Base-by-base conservation (phyloP, 2,888 invertebrate genomes). In the Diadegma fenestrale region DNA sequence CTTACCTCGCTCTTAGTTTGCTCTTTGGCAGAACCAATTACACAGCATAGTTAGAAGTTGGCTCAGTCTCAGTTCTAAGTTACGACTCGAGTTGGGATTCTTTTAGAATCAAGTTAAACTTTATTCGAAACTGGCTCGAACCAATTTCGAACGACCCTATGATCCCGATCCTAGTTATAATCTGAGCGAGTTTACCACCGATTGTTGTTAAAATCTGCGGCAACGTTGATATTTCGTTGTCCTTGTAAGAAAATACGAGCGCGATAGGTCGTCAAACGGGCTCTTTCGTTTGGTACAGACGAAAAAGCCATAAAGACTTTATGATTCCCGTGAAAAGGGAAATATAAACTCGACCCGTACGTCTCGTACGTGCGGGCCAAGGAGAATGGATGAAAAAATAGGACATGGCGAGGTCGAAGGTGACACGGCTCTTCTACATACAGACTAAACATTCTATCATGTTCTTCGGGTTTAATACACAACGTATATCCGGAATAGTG, bases 261-360 rank as follows among this genome's bases (percentile, higher is more conserved):
- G 76, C 48, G 64, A 61, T 51, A 76, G 22, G 41, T 54, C 76
- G 66, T 66, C 14, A 66, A 77, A 66, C 41, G 19, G 22, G 33
- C 48, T 41, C 48, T 77, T 37, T 51, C 37, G 41, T 66, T 51
- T 45, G 66, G 51, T n/a, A 66, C 22, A 51, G 66, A 41, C n/a
- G 66, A 19, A 41, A 66, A 66, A 51, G 22, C 51, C 54, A 48
- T 63, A 71, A 79, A 48, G 10, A n/a, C 61, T 79, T 79, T 71
- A 71, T 63, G 48, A 63, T 48, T 45, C n/a, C 51, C 22, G 71
- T 71, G 48, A 37, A 66, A 48, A 26, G 17, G 37, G 71, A 45
- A 48, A 43, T 8, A 71, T 51, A 71, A 79, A 79, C 37, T 37
- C 37, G 10, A 1, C 37, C 8, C 10, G 10, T 10, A 37, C 37